phyloP scores from a whole-genome alignment of 2,797 vertebrate genomes.

The Myripristis jacobus region DNA sequence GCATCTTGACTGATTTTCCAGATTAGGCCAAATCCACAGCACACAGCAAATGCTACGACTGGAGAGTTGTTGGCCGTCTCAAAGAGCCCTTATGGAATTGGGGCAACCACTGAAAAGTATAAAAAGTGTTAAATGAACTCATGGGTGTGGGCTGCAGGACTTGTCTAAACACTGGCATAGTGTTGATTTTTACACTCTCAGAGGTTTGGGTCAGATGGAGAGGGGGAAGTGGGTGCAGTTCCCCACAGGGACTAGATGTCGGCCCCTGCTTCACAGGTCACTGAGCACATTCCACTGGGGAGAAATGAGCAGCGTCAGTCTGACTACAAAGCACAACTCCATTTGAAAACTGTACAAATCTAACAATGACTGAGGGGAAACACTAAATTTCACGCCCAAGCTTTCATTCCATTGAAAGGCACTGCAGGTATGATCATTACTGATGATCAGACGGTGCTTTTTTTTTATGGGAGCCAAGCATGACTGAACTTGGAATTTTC shows the following conservation, averaged over 20 bases:
- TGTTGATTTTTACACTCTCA: not conserved
- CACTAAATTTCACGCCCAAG: not conserved
- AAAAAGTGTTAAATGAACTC: not conserved
- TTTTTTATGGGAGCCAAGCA: slow-evolving; percentile 32
- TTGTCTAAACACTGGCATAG: not conserved
- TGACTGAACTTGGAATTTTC: slow-evolving; percentile 63
- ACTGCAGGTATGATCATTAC: slow-evolving; percentile 14
- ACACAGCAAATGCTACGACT: not conserved
- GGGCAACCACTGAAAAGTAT: not conserved
- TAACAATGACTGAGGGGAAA: not conserved
- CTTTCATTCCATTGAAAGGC: slow-evolving; percentile 32
- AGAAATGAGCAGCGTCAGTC: slow-evolving; percentile 2
- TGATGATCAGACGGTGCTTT: slow-evolving; percentile 18
- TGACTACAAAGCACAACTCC: not conserved
- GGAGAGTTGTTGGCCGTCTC: no score
- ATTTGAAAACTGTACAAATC: not conserved
- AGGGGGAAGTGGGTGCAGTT: slow-evolving; percentile 8
- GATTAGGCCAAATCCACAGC: slow-evolving; percentile 1
- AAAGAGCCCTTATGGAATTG: not conserved
- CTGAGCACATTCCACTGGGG: slow-evolving; percentile 41
- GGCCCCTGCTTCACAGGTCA: slow-evolving; percentile 29
- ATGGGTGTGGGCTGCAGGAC: not conserved
- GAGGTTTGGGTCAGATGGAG: not conserved
- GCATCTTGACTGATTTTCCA: not conserved
- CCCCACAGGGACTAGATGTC: slow-evolving; percentile 1